Percentiles rank a stretch among this genome's conserved stretches.
phyloP scores from a whole-genome alignment of 1,140 invertebrate species.

The Centruroides sculpturatus region DNA sequence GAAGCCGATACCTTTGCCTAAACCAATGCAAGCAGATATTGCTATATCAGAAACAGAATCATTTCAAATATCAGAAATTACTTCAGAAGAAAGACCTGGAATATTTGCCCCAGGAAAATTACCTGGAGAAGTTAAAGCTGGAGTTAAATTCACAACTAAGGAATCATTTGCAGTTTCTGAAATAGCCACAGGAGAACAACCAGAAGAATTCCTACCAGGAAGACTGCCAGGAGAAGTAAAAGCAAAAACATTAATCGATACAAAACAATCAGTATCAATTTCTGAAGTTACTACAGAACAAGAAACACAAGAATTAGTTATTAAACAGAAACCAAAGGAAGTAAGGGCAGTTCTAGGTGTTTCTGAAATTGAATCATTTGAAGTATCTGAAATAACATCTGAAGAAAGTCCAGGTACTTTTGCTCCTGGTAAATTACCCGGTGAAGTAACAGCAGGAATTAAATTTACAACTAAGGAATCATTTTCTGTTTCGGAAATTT shows the following conservation, averaged over 20 bases:
- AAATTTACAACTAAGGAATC: conserved; percentile 11
- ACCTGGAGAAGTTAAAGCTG: conserved; percentile 9
- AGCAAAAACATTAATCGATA: conserved; percentile 11
- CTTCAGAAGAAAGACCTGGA: conserved; percentile 3
- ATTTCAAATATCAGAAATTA: conserved; percentile 4
- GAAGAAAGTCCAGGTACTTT: conserved; percentile 13
- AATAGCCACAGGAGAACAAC: conserved; percentile 5
- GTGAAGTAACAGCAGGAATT: conserved; percentile 13
- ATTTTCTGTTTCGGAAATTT: conserved; percentile 14
- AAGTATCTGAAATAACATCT: conserved; percentile 6
- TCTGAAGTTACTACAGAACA: conserved; percentile 10
- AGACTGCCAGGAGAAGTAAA: conserved; percentile 12
- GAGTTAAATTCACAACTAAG: conserved; percentile 6
- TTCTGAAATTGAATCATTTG: conserved; percentile 5
- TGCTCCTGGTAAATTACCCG: conserved; percentile 13
- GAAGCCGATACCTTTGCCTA: conserved; percentile 12
- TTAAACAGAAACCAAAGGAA: conserved; percentile 3
- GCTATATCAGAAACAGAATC: not conserved
- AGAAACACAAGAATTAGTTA: conserved; percentile 1
- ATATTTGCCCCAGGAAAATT: conserved; percentile 10
- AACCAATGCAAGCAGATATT: conserved; percentile 5
- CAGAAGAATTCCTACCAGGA: conserved; percentile 8
- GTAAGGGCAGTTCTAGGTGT: conserved; percentile 5
- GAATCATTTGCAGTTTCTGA: conserved; percentile 15
- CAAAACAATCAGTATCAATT: conserved; percentile 6